These are phyloP conservation scores for Varecia variegata DNA, from an alignment of 2,797 vertebrate species.

Conservation along the genomic window DNA sequence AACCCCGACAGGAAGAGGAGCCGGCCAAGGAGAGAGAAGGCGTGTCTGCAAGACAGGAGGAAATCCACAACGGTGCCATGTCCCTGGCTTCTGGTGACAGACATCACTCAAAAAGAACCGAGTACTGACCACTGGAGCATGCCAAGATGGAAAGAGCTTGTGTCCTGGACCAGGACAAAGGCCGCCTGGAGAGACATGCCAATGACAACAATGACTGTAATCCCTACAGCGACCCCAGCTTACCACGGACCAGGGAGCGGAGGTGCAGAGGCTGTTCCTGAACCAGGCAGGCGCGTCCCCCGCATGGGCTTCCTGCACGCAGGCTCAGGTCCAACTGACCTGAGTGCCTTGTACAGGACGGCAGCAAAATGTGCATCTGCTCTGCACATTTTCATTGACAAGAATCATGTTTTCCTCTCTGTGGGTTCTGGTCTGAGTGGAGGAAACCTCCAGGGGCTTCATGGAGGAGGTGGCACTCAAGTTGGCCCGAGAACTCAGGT, in stretches of 20 bases:
- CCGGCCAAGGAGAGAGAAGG: too few relatives aligned
- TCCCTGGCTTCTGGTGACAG: background rate
- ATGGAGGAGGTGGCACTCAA: fast-evolving
- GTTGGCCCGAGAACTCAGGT: fast-evolving
- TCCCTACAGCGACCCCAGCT: background rate
- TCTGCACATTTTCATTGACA: background rate
- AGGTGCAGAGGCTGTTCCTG: background rate
- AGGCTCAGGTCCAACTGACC: too few relatives aligned
- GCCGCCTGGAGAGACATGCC: background rate
- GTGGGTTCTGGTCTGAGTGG: fast-evolving
- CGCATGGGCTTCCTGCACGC: too few relatives aligned
- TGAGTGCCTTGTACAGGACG: background rate
- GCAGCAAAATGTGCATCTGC: too few relatives aligned
- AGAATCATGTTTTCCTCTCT: fast-evolving
- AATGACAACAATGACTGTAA: background rate
- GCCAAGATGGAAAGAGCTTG: background rate
- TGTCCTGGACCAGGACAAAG: background rate
- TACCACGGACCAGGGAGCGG: background rate
- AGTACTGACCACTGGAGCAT: background rate
- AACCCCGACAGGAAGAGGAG: background rate
- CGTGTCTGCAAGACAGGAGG: background rate
- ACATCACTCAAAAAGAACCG: background rate
- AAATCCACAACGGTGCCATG: fast-evolving
- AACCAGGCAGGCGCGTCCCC: too few relatives aligned
- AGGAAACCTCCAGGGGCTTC: background rate